Base-by-base conservation (phyloP, 1,140 invertebrate species). In the Gryllus bimaculatus region DNA sequence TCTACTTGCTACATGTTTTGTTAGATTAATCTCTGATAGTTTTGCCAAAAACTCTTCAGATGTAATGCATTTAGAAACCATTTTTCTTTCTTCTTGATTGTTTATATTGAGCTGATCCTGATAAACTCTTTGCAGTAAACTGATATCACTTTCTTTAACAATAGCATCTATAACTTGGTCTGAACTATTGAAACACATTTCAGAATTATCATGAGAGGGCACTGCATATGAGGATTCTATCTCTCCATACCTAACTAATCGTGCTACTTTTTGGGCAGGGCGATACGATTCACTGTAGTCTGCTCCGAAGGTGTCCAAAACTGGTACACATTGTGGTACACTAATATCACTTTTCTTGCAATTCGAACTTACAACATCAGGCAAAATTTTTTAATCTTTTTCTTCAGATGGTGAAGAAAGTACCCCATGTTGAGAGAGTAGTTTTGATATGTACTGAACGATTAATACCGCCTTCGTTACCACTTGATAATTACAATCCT, bases 401-500 rank as follows among this genome's bases (percentile, higher is more conserved):
- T 66, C 10, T 13, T 10, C 3, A 10, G 18, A 10, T 18, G 10
- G 10, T 6, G 87, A 81, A 18, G 80, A 81, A 0, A 82, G 74
- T 20, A 85, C 83, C 77, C 86, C 84, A 47, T 87, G 81, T 8
- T 90, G 84, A 3, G 89, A 82, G 5, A 93, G 83, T 48, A 91
- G 86, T n/a, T 85, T 82, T 26, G 89, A 85, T n/a, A 94, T 82
- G 78, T 89, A 86, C 15, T 84, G 85, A 0, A 91, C 87, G 48
- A 92, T 89, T 20, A 82, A 81, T 0, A 90, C 87, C 0, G 92
- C 87, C 15, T 85, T 84, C 80, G 90, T 91, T 78, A 91, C 88
- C 0, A 95, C 91, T 82, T 92, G 90, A 2, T 91, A 85, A 83
- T 94, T 92, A 79, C 89, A 90, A 76, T 94, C 92, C 47, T 94